These are phyloP conservation scores for Astatotilapia flaviijosephi DNA, from an alignment of 2,113 vertebrate genomes.

Conservation along the genomic window DNA sequence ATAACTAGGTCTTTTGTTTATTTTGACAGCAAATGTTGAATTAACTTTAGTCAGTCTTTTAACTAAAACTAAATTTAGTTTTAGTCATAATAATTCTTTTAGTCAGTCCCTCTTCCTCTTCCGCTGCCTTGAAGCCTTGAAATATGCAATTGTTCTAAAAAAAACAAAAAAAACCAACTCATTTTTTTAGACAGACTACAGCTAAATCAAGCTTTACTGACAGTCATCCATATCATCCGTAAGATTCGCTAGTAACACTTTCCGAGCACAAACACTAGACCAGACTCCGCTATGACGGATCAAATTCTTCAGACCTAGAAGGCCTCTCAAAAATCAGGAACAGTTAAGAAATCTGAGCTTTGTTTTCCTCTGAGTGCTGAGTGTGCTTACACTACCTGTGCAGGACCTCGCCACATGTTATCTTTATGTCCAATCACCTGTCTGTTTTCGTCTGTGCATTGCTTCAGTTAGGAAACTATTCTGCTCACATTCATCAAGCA, in stretches of 20 bases:
- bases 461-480: conserved; percentile 47
- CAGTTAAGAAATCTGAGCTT: conserved; percentile 39
- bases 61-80: background rate
- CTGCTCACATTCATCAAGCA: conserved; percentile 26
- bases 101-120: background rate
- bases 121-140: background rate
- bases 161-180: fast-evolving
- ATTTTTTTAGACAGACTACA: background rate
- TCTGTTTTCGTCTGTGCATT: conserved; percentile 4
- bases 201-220: background rate
- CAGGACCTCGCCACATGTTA: conserved; percentile 27
- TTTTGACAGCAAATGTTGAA: background rate
- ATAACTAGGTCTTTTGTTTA: background rate
- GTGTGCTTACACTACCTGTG: conserved; percentile 38
- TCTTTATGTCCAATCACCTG: conserved; percentile 40
- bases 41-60: background rate
- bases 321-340: background rate
- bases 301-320: background rate
- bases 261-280: background rate
- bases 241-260: background rate
- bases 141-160: background rate
- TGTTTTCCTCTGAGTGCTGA: conserved; percentile 35
- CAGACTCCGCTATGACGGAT: background rate
- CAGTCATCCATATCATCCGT: background rate
- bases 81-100: background rate